phyloP scores from a whole-genome alignment of 1,140 invertebrate genomes.

The Zaprionus capensis region DNA sequence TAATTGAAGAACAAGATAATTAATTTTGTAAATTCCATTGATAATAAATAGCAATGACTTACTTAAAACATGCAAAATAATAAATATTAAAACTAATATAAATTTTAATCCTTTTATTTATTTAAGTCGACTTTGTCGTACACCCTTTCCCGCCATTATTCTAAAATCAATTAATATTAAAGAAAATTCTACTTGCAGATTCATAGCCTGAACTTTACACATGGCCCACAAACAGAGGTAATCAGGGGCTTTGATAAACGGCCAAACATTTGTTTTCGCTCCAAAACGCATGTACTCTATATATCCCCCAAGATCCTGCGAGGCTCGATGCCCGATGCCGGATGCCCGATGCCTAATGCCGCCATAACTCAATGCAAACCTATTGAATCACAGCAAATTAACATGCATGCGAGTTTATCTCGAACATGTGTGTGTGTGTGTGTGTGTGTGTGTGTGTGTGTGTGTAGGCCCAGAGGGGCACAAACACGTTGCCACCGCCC shows the following conservation, averaged over 20 bases:
- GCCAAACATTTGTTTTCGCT: constrained; percentile 31
- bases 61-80: no score
- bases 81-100: no score
- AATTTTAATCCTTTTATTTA: no score
- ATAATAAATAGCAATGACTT: no score
- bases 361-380: constrained; percentile 77
- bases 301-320: constrained; percentile 25
- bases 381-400: constrained; percentile 82
- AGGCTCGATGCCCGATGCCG: background rate
- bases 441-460: constrained; percentile 15
- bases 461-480: constrained; percentile 53
- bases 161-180: background rate
- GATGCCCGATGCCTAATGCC: constrained; percentile 56
- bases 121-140: no score
- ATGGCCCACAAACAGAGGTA: background rate
- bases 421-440: constrained; percentile 1
- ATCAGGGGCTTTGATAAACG: constrained; percentile 27
- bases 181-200: background rate
- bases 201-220: no score
- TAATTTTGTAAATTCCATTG: no score
- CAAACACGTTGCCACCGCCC: constrained; percentile 44
- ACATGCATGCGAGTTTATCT: constrained; percentile 69
- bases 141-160: no score
- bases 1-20: no score
- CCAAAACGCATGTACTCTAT: constrained; percentile 21